Conservation (phyloP, 2,797 vertebrate species). For the Phoebastria nigripes region DNA sequence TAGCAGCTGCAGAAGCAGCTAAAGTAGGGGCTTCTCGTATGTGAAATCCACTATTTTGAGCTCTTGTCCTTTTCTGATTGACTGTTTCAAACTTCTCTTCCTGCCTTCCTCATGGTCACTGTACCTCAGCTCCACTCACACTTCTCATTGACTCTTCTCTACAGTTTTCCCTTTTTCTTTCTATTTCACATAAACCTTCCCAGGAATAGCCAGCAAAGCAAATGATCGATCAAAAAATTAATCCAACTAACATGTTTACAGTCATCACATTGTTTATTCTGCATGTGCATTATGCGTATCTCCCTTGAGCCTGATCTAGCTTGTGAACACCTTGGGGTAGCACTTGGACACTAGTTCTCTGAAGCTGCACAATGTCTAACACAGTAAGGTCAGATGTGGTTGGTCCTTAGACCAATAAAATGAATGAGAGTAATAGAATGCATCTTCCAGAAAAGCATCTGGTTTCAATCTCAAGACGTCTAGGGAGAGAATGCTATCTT, state of each 20-base stretch:
- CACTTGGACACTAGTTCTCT: not conserved
- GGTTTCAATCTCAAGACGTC: not conserved
- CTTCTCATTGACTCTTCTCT: not conserved
- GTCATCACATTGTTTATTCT: not conserved
- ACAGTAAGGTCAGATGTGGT: not conserved
- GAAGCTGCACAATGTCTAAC: not conserved
- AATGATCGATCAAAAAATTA: not conserved
- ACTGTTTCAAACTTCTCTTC: not conserved
- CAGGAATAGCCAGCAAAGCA: not conserved
- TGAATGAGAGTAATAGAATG: not conserved
- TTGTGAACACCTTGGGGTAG: not conserved
- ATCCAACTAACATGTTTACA: not conserved
- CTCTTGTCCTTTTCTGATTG: not conserved
- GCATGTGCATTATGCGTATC: rapidly evolving
- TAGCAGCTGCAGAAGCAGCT: not conserved
- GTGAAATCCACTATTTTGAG: not conserved
- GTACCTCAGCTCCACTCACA: not conserved
- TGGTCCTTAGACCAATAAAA: not conserved
- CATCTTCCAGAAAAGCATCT: not conserved
- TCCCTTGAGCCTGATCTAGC: not conserved
- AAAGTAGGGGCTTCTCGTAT: not conserved
- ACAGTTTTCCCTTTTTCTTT: not conserved
- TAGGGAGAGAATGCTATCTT: not conserved
- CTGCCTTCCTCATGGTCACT: not conserved
- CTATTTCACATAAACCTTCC: not conserved